A percentile compares a stretch with the other conserved stretches of the same genome.
Evolutionary conservation across 1,140 invertebrate species (phyloP).

Genomic region (Zelostemma sp.): DNA sequence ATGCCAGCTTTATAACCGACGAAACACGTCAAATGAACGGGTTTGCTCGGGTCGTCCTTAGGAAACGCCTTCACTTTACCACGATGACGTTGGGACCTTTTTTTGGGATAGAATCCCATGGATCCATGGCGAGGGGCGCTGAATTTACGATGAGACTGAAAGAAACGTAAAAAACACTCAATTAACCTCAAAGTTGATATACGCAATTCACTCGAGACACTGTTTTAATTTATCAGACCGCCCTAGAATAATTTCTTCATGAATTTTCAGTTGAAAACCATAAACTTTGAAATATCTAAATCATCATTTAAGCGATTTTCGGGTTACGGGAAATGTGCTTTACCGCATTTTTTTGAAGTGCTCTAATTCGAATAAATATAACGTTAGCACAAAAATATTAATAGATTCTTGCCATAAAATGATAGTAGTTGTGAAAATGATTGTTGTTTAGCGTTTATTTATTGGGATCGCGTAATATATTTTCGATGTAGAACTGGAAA

Average conservation of each 20-base stretch:
- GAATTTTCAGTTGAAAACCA: slow-evolving; percentile 56
- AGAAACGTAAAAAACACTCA: slow-evolving; percentile 50
- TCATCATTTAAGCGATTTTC: slow-evolving; percentile 47
- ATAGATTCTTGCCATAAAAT: background rate
- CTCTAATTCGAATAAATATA: background rate
- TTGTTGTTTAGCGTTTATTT: slow-evolving; percentile 11
- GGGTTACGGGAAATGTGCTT: no score
- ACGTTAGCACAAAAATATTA: background rate
- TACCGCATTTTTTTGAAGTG: background rate
- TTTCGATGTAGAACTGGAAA: background rate
- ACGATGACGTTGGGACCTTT: slow-evolving; percentile 93
- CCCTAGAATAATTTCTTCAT: slow-evolving; percentile 59
- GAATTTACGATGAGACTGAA: slow-evolving; percentile 99
- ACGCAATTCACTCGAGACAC: background rate
- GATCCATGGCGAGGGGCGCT: slow-evolving; percentile 99
- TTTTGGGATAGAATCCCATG: slow-evolving; percentile 99
- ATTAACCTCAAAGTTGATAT: slow-evolving; percentile 1
- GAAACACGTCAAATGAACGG: slow-evolving; percentile 98
- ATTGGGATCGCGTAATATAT: background rate
- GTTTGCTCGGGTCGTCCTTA: slow-evolving; percentile 97
- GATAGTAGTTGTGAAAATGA: background rate
- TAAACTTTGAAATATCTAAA: slow-evolving; percentile 55
- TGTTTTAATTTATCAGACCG: slow-evolving; percentile 53
- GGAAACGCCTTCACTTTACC: slow-evolving; percentile 99
- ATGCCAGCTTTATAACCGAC: slow-evolving; percentile 99